phyloP scores from a whole-genome alignment of 2,888 invertebrate genomes.

The Limnephilus lunatus region DNA sequence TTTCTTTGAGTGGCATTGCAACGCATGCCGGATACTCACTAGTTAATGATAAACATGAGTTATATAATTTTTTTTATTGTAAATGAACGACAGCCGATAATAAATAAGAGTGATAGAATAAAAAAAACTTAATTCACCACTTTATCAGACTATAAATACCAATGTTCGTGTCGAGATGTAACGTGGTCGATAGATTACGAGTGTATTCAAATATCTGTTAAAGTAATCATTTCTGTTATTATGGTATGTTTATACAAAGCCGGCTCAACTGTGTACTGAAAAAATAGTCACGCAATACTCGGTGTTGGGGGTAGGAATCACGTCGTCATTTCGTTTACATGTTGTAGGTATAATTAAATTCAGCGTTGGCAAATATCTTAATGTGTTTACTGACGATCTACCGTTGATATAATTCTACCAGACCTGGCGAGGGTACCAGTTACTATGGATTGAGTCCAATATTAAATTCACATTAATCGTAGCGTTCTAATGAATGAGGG shows the following conservation, averaged over 20 bases:
- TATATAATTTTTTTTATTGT: no score
- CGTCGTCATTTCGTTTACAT: not conserved
- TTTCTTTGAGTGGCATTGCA: no score
- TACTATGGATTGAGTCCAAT: not conserved
- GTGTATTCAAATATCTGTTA: not conserved
- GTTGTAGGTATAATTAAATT: slow-evolving; percentile 13
- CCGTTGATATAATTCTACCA: not conserved
- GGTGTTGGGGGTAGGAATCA: not conserved
- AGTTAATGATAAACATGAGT: no score
- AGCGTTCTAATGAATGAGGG: no score
- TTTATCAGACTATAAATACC: not conserved
- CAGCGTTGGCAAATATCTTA: not conserved
- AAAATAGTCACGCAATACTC: slow-evolving; percentile 16
- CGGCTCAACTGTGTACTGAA: not conserved
- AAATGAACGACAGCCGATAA: no score
- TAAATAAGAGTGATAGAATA: no score
- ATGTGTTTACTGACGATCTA: slow-evolving; percentile 25
- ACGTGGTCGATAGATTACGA: not conserved
- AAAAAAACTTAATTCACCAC: not conserved
- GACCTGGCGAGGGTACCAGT: not conserved
- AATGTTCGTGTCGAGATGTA: not conserved
- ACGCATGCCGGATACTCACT: no score
- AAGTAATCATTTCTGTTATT: not conserved
- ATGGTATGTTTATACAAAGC: not conserved
- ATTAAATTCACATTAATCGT: no score